These are phyloP conservation scores for Phrixothrix hirtus DNA, from an alignment of 2,888 invertebrate species.

Conservation along the genomic window DNA sequence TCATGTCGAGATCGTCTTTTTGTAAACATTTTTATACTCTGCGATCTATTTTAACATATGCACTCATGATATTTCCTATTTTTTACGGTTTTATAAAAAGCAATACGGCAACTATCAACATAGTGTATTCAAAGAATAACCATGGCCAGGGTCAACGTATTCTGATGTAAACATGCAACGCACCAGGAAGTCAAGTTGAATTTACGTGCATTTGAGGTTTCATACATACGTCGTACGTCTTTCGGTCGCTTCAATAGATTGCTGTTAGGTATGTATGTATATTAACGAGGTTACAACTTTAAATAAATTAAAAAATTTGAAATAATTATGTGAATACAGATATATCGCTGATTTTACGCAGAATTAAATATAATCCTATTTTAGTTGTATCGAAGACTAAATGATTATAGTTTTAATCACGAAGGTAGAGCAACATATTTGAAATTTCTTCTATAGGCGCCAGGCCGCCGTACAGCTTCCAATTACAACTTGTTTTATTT, in stretches of 20 bases:
- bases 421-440: slow-evolving; percentile 30
- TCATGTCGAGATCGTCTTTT: slow-evolving; percentile 45
- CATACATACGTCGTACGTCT: slow-evolving; percentile 26
- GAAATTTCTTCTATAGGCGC: slow-evolving; percentile 50
- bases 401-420: slow-evolving; percentile 34
- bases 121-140: slow-evolving; percentile 25
- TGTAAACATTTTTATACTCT: slow-evolving; percentile 19
- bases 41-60: background rate
- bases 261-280: slow-evolving; percentile 29
- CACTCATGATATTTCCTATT: background rate
- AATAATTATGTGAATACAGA: too few species aligned
- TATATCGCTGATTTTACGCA: too few species aligned
- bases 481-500: slow-evolving; percentile 34
- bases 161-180: slow-evolving; percentile 41
- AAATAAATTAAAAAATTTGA: too few species aligned
- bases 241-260: slow-evolving; percentile 36
- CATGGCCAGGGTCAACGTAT: slow-evolving; percentile 44
- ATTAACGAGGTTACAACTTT: too few species aligned
- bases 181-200: slow-evolving; percentile 38
- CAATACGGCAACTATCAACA: background rate
- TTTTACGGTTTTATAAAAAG: background rate
- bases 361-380: too few species aligned
- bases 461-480: slow-evolving; percentile 47
- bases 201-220: slow-evolving; percentile 38
- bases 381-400: too few species aligned